Percentiles rank a stretch among this genome's conserved stretches.
phyloP scores from a whole-genome alignment of 1,140 invertebrate species.

The Papilio machaon region DNA sequence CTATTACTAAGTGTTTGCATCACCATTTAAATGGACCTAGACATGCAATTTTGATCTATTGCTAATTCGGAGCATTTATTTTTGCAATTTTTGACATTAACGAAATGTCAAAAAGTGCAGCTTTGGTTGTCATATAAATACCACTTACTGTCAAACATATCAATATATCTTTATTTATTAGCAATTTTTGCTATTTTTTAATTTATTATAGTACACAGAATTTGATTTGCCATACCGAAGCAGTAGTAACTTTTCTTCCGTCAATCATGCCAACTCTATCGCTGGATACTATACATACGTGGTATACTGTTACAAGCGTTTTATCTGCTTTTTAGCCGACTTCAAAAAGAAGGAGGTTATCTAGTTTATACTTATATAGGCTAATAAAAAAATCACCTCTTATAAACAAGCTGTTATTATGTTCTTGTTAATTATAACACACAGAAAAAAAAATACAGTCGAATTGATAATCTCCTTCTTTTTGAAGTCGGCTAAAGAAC shows the following conservation, averaged over 20 bases:
- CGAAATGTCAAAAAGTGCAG: not conserved
- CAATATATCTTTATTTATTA: not conserved
- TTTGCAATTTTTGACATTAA: conserved; percentile 15
- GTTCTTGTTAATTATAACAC: no score
- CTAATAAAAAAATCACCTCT: no score
- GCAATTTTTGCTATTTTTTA: not conserved
- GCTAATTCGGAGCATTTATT: conserved; percentile 7
- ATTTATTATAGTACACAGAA: not conserved
- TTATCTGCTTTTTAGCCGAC: not conserved
- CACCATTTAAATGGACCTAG: conserved; percentile 22
- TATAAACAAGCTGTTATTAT: no score
- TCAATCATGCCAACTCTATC: not conserved
- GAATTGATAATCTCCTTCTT: no score
- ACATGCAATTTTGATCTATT: conserved; percentile 35
- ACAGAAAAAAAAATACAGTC: no score
- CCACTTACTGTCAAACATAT: not conserved
- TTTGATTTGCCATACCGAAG: not conserved
- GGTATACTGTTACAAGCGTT: not conserved
- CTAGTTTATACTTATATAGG: not conserved
- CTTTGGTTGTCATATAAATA: not conserved
- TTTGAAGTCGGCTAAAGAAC: no score
- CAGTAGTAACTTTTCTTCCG: not conserved
- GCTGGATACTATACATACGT: not conserved
- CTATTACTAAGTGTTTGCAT: conserved; percentile 24
- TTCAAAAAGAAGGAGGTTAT: no score